Evolutionary conservation across 2,797 vertebrate genomes (phyloP), one percentile per base, ranked within the genome.

Genomic region (Neopelma chrysocephalum): DNA sequence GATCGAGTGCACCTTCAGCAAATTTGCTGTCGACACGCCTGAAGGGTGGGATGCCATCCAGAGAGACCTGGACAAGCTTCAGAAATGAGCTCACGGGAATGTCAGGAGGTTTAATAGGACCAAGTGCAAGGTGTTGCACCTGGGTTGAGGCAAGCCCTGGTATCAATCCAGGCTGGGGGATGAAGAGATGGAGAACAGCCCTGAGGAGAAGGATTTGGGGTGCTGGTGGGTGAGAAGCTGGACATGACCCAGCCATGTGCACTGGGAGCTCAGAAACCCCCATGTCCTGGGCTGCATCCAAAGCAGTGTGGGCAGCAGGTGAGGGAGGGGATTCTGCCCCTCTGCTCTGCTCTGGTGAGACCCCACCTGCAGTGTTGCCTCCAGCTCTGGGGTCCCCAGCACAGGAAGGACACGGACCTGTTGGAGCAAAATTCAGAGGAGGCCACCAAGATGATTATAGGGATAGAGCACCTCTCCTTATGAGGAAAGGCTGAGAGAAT

Each of bases 81-180:
- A 20, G 3, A 25, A 20, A 43, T 25, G 34, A 43, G 19, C 3
- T 12, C 23, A 12, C 15, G 27, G 56, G 19, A n/a, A 12, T 29
- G 42, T 50, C 42, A 10, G 12, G 23, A 76, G 13, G 9, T 62
- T 61, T 62, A 29, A 36, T 15, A 31, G 45, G 18, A 27, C 2
- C 10, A 69, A 11, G 6, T 42, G 15, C 32, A 25, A 29, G 27
- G 18, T 1, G 6, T 4, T 62, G 5, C 13, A 42, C 9, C 9
- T 48, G 32, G 34, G 19, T 10, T 0, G 12, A 31, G 3, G 4
- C 1, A 82, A 1, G 0, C 2, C 19, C 0, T 0, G 1, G 12
- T 8, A 25, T 8, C 18, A 27, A 1, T 12, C 3, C 62, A 48
- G 54, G 26, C 54, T 68, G 61, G 25, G 40, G 40, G 0, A 11